Evolutionary conservation across 2,888 invertebrate genomes (phyloP).

Genomic region (Volucella zonaria): DNA sequence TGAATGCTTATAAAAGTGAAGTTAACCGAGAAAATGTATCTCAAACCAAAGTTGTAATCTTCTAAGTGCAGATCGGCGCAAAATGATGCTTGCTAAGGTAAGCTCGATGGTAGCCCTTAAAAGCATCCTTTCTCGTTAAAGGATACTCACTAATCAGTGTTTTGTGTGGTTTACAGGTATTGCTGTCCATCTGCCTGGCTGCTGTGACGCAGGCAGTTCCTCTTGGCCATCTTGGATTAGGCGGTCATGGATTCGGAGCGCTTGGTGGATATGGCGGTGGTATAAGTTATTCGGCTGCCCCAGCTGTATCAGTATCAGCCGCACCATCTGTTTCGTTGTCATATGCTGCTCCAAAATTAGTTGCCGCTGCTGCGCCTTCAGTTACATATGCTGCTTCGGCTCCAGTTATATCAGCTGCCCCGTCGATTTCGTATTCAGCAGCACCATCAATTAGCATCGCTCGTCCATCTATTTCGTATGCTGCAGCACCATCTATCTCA

Average conservation of each 20-base stretch:
- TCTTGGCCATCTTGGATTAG: constrained; percentile 76
- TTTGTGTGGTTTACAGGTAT: constrained; percentile 75
- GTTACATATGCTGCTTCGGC: constrained; percentile 59
- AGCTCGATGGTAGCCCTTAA: constrained; percentile 68
- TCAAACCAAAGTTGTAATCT: constrained; percentile 82
- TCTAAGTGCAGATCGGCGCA: constrained; percentile 79
- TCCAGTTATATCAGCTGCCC: constrained; percentile 68
- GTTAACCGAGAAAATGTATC: constrained; percentile 79
- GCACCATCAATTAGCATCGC: constrained; percentile 73
- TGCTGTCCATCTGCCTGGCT: constrained; percentile 78
- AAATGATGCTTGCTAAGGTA: constrained; percentile 81
- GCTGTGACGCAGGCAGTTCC: constrained; percentile 78
- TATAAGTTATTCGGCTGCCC: constrained; percentile 65
- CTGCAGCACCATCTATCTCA: constrained; percentile 51
- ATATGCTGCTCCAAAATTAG: constrained; percentile 67
- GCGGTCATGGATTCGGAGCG: constrained; percentile 63
- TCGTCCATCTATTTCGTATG: constrained; percentile 49
- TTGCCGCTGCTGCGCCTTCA: constrained; percentile 61
- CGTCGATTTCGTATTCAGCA: constrained; percentile 75
- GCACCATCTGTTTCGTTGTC: constrained; percentile 62
- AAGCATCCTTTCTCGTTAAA: constrained; percentile 38
- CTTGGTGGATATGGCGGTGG: constrained; percentile 62
- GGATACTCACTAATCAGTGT: constrained; percentile 49
- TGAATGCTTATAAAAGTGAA: constrained; percentile 81
- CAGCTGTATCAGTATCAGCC: constrained; percentile 76